phyloP scores from a whole-genome alignment of 2,888 invertebrate species.

The Pegoplata infirma region DNA sequence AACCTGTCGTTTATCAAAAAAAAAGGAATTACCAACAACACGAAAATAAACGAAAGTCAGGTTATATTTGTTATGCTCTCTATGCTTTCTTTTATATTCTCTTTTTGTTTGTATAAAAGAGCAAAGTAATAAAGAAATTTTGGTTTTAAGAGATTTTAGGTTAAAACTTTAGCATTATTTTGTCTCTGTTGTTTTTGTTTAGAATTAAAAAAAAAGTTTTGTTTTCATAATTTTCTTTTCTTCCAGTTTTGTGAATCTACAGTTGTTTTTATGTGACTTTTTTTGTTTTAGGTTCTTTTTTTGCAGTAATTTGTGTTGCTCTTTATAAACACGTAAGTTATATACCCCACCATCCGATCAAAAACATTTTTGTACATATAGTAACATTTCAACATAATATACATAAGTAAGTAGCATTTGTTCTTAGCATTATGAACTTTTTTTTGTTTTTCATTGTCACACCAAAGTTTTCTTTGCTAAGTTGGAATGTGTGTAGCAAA shows the following conservation, averaged over 20 bases:
- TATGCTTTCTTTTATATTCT: conserved; percentile 14
- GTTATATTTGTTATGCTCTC: no score
- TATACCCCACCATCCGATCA: background rate
- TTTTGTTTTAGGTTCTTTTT: background rate
- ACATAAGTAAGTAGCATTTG: conserved; percentile 33
- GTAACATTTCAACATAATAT: background rate
- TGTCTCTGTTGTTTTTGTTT: conserved; percentile 33
- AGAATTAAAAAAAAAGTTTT: conserved; percentile 16
- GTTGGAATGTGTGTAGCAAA: background rate
- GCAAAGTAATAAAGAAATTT: conserved; percentile 22
- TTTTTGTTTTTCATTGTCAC: conserved; percentile 20
- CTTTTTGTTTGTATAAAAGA: conserved; percentile 20
- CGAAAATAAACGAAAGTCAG: conserved; percentile 52
- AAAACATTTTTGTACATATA: conserved; percentile 5
- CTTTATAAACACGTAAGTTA: background rate
- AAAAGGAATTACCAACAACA: background rate
- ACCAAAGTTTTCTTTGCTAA: conserved; percentile 11
- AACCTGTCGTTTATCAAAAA: conserved; percentile 41
- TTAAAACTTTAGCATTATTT: conserved; percentile 31
- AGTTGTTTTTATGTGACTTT: conserved; percentile 48
- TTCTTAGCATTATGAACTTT: conserved; percentile 40
- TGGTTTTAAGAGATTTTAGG: conserved; percentile 30
- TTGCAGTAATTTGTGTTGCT: background rate
- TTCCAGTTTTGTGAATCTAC: conserved; percentile 48
- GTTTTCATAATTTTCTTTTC: conserved; percentile 15